Percentiles rank a stretch among this genome's conserved stretches.
Evolutionary conservation across 2,888 invertebrate species (phyloP).

Genomic region (Parthenolecanium corni): DNA sequence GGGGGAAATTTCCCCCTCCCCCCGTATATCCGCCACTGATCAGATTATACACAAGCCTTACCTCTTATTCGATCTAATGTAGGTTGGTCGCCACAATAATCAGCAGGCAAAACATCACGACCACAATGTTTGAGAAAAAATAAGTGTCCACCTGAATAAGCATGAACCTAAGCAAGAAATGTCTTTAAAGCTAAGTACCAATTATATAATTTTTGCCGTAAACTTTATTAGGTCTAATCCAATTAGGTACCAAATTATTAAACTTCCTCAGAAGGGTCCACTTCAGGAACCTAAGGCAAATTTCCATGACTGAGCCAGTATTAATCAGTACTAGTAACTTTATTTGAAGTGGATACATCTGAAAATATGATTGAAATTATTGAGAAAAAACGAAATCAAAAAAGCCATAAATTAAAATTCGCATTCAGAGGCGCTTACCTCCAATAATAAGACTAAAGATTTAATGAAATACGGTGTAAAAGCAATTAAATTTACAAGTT

Average conservation of each 20-base stretch:
- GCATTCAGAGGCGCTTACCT: constrained; percentile 4
- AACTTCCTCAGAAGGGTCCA: neutral
- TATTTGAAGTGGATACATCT: constrained; percentile 13
- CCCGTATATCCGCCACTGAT: no score
- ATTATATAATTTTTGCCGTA: no score
- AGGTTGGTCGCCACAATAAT: neutral
- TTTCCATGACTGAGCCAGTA: neutral
- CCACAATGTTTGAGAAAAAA: neutral
- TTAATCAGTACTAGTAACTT: constrained; percentile 1
- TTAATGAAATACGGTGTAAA: constrained; percentile 20
- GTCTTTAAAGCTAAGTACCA: neutral
- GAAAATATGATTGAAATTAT: no score
- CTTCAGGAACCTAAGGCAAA: neutral
- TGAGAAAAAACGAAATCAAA: neutral
- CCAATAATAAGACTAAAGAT: neutral
- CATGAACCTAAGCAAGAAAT: neutral
- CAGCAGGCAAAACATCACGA: neutral
- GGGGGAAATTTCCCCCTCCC: no score
- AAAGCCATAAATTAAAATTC: neutral
- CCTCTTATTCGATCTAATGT: neutral
- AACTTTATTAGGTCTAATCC: no score
- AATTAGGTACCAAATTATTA: neutral
- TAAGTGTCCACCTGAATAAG: neutral
- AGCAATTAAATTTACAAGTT: neutral
- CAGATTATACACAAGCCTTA: no score